A percentile compares a stretch with the other conserved stretches of the same genome.
Conservation (phyloP, 2,888 invertebrate species). For the Drosophila merina region DNA sequence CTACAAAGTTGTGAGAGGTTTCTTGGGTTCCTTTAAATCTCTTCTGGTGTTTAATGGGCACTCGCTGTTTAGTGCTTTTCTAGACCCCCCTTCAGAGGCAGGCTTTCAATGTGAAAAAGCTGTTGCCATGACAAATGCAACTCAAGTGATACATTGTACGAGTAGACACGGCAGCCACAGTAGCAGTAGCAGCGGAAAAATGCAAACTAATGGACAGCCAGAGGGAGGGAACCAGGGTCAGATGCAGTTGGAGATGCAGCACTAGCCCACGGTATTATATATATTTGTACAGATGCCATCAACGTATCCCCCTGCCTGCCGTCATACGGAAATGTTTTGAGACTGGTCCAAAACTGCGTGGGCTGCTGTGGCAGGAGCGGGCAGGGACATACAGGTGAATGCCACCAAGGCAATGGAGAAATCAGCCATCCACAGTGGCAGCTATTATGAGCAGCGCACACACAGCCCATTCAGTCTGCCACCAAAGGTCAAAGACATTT, state of each 20-base stretch:
- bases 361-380: constrained; percentile 34
- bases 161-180: constrained; percentile 22
- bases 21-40: neutral
- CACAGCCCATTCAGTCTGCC: constrained; percentile 22
- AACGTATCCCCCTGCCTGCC: constrained; percentile 12
- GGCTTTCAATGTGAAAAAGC: constrained; percentile 52
- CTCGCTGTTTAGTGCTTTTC: constrained; percentile 11
- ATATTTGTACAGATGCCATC: constrained; percentile 37
- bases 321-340: constrained; percentile 55
- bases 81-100: constrained; percentile 25
- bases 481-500: constrained; percentile 73
- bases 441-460: constrained; percentile 60
- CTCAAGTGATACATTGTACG: constrained; percentile 76
- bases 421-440: constrained; percentile 48
- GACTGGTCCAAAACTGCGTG: constrained; percentile 63
- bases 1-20: neutral
- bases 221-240: neutral
- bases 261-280: constrained; percentile 15
- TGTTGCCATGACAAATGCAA: constrained; percentile 75
- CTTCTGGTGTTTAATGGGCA: neutral
- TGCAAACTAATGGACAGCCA: constrained; percentile 20
- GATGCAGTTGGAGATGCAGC: constrained; percentile 7
- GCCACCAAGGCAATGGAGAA: constrained; percentile 58
- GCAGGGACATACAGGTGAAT: constrained; percentile 68
- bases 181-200: constrained; percentile 40